Conservation (phyloP, 2,113 vertebrate genomes). For the Onychostoma macrolepis region DNA sequence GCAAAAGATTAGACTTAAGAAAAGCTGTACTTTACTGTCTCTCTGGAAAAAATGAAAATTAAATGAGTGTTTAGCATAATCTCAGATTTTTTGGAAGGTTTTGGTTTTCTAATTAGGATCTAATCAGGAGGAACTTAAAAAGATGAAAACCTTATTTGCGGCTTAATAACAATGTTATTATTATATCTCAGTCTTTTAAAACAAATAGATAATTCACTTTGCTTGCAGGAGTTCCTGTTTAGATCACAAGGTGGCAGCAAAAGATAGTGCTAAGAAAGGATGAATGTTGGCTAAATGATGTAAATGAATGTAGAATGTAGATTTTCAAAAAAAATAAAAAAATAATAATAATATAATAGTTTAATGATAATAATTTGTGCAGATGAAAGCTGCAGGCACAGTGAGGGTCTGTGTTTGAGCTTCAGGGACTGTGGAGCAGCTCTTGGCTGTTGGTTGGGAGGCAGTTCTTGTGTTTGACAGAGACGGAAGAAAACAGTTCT, state of each 20-base stretch:
- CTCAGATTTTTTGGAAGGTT: too few relatives aligned
- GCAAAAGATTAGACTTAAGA: too few relatives aligned
- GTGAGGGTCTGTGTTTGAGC: not conserved
- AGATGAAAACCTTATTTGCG: too few relatives aligned
- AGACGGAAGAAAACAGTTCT: not conserved
- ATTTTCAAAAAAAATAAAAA: not conserved
- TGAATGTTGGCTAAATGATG: not conserved
- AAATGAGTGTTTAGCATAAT: too few relatives aligned
- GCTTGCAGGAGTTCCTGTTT: not conserved
- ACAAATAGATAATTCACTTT: not conserved
- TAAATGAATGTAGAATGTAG: not conserved
- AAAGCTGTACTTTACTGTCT: too few relatives aligned
- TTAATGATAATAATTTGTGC: not conserved
- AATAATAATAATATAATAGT: not conserved
- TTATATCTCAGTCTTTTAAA: not conserved
- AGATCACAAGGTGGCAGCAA: slow-evolving; percentile 23
- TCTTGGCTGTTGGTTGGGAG: not conserved
- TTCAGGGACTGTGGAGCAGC: not conserved
- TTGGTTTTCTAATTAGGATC: too few relatives aligned
- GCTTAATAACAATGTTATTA: not conserved
- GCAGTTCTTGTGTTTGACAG: not conserved
- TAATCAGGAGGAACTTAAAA: too few relatives aligned
- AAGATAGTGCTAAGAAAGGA: not conserved
- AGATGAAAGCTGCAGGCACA: not conserved
- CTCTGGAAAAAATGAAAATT: too few relatives aligned